These are phyloP conservation scores for Oryzaephilus surinamensis DNA, from an alignment of 1,140 invertebrate species.

Conservation along the genomic window DNA sequence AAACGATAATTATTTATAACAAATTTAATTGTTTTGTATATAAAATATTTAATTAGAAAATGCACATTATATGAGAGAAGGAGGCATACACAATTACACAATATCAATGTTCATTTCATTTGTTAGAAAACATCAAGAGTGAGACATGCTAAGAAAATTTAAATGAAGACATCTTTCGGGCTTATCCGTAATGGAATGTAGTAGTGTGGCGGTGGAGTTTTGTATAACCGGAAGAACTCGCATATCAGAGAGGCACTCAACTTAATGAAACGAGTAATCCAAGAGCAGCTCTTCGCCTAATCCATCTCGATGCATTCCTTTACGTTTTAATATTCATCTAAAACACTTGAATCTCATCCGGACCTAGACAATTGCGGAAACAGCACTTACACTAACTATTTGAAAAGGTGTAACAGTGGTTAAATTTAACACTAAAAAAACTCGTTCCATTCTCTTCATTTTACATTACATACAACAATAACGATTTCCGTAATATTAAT, in stretches of 20 bases:
- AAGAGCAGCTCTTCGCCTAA: constrained; percentile 33
- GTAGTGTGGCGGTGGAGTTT: constrained; percentile 15
- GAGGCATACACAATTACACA: too few relatives aligned
- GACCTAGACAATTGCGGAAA: constrained; percentile 31
- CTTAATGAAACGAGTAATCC: constrained; percentile 38
- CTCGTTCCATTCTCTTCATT: too few relatives aligned
- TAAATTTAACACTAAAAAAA: not conserved
- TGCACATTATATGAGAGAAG: too few relatives aligned
- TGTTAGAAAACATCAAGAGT: too few relatives aligned
- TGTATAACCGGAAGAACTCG: constrained; percentile 29
- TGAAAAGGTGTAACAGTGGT: constrained; percentile 7
- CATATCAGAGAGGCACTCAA: constrained; percentile 36
- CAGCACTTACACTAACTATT: constrained; percentile 32
- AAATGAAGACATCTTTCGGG: constrained; percentile 30
- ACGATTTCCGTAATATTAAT: too few relatives aligned
- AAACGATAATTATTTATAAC: too few relatives aligned
- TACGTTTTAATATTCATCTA: constrained; percentile 35
- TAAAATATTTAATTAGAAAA: too few relatives aligned
- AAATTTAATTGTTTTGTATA: too few relatives aligned
- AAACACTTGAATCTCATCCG: constrained; percentile 25
- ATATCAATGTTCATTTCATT: too few relatives aligned
- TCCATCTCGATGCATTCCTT: constrained; percentile 36
- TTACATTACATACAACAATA: too few relatives aligned
- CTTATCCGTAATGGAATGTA: constrained; percentile 31
- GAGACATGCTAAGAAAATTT: too few relatives aligned